A percentile compares a stretch with the other conserved stretches of the same genome.
Conservation (phyloP, 2,888 invertebrate genomes). For the Synanthedon myopaeformis region DNA sequence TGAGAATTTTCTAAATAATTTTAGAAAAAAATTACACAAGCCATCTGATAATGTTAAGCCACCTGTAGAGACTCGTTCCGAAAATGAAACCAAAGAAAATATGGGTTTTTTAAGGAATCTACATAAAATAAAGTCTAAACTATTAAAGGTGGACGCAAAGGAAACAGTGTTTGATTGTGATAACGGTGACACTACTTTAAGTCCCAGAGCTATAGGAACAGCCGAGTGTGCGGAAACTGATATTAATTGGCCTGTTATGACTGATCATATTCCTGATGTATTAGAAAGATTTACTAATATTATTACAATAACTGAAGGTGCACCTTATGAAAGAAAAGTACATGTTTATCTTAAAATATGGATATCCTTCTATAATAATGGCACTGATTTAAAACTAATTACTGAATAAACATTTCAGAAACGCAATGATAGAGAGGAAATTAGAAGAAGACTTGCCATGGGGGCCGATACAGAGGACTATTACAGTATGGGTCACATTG, state of each 20-base stretch:
- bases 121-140: slow-evolving; percentile 43
- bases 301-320: slow-evolving; percentile 34
- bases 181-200: slow-evolving; percentile 53
- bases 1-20: slow-evolving; percentile 50
- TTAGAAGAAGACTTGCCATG: slow-evolving; percentile 88
- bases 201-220: slow-evolving; percentile 66
- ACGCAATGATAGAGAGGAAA: slow-evolving; percentile 93
- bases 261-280: slow-evolving; percentile 57
- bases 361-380: neutral
- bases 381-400: slow-evolving; percentile 2
- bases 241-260: slow-evolving; percentile 68
- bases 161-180: slow-evolving; percentile 32
- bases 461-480: slow-evolving; percentile 83
- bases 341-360: neutral
- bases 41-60: slow-evolving; percentile 19
- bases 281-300: slow-evolving; percentile 63
- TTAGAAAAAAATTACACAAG: slow-evolving; percentile 55
- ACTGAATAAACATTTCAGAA: slow-evolving; percentile 69
- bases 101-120: slow-evolving; percentile 41
- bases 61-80: slow-evolving; percentile 22
- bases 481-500: slow-evolving; percentile 69
- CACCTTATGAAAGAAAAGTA: slow-evolving; percentile 32
- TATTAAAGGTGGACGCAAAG: slow-evolving; percentile 30
- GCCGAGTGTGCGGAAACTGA: slow-evolving; percentile 54
- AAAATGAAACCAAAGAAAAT: slow-evolving; percentile 30